Conservation (phyloP, 2,113 vertebrate genomes). For the Agelaius tricolor region DNA sequence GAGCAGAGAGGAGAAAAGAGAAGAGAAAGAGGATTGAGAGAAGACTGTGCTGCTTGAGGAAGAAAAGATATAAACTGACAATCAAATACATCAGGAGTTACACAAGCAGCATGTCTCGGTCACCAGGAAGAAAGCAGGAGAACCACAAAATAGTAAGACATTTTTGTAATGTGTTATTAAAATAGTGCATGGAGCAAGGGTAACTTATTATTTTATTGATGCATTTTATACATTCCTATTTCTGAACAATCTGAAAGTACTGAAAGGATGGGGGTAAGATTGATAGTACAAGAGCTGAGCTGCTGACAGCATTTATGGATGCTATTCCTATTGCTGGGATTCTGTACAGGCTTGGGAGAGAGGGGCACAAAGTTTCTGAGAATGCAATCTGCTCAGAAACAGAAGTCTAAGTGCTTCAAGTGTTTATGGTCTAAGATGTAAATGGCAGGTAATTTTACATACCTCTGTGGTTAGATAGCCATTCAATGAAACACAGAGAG, state of each 20-base stretch:
- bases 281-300: not conserved
- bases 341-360: not conserved
- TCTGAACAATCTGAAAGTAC: not conserved
- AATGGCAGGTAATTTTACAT: not conserved
- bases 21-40: not conserved
- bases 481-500: not conserved
- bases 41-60: not conserved
- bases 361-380: not conserved
- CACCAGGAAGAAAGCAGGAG: constrained; percentile 71
- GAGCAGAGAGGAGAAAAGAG: constrained; percentile 7
- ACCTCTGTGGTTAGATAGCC: not conserved
- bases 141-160: constrained; percentile 81
- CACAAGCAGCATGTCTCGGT: constrained; percentile 69
- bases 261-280: not conserved
- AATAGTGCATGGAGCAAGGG: not conserved
- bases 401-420: not conserved
- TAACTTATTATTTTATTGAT: not conserved
- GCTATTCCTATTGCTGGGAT: not conserved
- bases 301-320: not conserved
- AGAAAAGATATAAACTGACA: not conserved
- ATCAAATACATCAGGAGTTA: not conserved
- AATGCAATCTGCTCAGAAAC: not conserved
- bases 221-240: not conserved
- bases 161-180: not conserved
- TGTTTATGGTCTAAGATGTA: not conserved